Percentiles rank a stretch among this genome's conserved stretches.
Evolutionary conservation across 1,140 invertebrate species (phyloP).

Genomic region (Spodoptera litura): DNA sequence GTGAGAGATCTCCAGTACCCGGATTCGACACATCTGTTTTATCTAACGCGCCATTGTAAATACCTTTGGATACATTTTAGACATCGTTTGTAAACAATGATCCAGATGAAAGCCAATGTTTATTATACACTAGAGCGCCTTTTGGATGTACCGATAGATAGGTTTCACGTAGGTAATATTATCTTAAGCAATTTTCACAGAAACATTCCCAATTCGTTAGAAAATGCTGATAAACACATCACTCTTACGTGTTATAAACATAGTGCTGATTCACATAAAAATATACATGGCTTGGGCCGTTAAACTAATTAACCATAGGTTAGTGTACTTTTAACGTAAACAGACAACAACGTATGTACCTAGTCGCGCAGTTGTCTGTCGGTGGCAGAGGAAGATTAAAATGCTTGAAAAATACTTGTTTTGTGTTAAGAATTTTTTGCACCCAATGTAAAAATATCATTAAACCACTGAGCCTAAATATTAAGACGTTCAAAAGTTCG

Average conservation of each 20-base stretch:
- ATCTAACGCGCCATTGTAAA: conserved; percentile 61
- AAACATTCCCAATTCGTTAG: conserved; percentile 37
- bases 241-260: conserved; percentile 28
- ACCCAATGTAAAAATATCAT: not conserved
- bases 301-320: conserved; percentile 43
- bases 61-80: conserved; percentile 56
- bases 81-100: conserved; percentile 66
- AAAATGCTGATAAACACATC: conserved; percentile 40
- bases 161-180: conserved; percentile 41
- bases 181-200: conserved; percentile 41
- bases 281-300: conserved; percentile 26
- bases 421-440: not conserved
- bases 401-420: not conserved
- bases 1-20: conserved; percentile 51
- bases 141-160: conserved; percentile 44
- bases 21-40: conserved; percentile 70
- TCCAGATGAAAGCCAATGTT: conserved; percentile 70
- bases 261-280: conserved; percentile 41
- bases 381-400: not conserved
- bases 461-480: not conserved
- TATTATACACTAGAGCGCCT: conserved; percentile 55
- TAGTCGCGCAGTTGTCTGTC: conserved; percentile 4
- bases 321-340: conserved; percentile 42
- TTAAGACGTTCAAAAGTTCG: not conserved
- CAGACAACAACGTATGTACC: conserved; percentile 20